A percentile compares a stretch with the other conserved stretches of the same genome.
These are phyloP conservation scores for Lasioglossum pauxillum DNA, from an alignment of 2,888 invertebrate genomes.

Conservation along the genomic window DNA sequence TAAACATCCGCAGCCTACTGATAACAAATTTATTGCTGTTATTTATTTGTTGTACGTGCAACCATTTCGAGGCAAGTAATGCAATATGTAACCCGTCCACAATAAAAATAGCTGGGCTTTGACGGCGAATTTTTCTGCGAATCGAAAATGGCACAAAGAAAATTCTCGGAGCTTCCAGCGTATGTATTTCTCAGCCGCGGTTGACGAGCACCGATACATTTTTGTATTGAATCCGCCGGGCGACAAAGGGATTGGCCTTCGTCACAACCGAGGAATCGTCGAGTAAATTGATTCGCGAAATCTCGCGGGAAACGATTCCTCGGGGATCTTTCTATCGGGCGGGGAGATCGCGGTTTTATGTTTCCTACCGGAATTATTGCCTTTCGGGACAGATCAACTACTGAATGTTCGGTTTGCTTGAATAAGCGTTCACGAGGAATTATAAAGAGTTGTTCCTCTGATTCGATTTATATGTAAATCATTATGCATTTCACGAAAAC, in stretches of 20 bases:
- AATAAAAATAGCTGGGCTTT: slow-evolving; percentile 24
- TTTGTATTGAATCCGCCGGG: slow-evolving; percentile 25
- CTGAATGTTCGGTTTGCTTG: not conserved
- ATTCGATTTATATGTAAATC: no score
- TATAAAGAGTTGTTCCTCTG: no score
- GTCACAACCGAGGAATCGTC: slow-evolving; percentile 7
- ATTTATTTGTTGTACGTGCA: not conserved
- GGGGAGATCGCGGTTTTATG: not conserved
- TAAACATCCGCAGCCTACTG: no score
- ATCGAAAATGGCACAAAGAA: slow-evolving; percentile 39
- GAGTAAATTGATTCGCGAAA: slow-evolving; percentile 55
- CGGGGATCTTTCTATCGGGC: not conserved
- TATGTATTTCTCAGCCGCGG: not conserved
- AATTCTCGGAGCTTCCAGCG: slow-evolving; percentile 40
- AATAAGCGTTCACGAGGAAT: no score
- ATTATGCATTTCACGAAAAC: no score
- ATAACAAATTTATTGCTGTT: not conserved
- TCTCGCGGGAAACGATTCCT: slow-evolving; percentile 22
- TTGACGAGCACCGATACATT: slow-evolving; percentile 27
- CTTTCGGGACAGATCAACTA: not conserved
- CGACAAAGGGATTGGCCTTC: slow-evolving; percentile 44
- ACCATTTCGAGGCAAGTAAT: not conserved
- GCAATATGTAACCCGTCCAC: not conserved
- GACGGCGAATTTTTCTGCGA: slow-evolving; percentile 35
- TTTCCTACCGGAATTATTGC: not conserved